Conservation (phyloP, 2,797 vertebrate species). For the Anguilla marmorata region DNA sequence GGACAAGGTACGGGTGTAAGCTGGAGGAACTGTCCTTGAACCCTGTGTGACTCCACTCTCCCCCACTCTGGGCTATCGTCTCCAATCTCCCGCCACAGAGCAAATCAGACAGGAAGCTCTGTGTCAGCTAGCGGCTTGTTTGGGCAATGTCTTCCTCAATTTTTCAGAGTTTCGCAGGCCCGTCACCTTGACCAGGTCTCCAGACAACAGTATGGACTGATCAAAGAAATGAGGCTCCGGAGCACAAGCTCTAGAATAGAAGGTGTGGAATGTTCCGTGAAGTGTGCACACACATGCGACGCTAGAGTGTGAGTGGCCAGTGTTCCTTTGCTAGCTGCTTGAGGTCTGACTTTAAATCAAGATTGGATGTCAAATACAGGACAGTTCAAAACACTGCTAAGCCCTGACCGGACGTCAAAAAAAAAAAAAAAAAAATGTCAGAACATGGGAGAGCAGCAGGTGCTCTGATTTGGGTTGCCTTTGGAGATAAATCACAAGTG, state of each 20-base stretch:
- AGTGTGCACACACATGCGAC: not conserved
- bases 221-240: not conserved
- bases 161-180: not conserved
- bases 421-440: not conserved
- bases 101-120: not conserved
- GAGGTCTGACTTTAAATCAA: not conserved
- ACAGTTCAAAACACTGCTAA: not conserved
- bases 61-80: not conserved
- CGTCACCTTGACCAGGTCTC: not conserved
- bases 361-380: not conserved
- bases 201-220: not conserved
- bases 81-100: not conserved
- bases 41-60: not conserved
- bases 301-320: not conserved
- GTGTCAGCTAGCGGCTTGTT: not conserved
- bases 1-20: not conserved
- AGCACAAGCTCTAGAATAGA: not conserved
- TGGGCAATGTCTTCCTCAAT: not conserved
- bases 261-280: not conserved
- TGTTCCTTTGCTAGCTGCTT: not conserved
- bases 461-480: not conserved
- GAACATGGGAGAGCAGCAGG: not conserved
- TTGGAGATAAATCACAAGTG: not conserved
- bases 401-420: not conserved
- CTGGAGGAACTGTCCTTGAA: not conserved